Evolutionary conservation across 2,888 invertebrate genomes (phyloP).

Genomic region (Drosophila kanekoi): DNA sequence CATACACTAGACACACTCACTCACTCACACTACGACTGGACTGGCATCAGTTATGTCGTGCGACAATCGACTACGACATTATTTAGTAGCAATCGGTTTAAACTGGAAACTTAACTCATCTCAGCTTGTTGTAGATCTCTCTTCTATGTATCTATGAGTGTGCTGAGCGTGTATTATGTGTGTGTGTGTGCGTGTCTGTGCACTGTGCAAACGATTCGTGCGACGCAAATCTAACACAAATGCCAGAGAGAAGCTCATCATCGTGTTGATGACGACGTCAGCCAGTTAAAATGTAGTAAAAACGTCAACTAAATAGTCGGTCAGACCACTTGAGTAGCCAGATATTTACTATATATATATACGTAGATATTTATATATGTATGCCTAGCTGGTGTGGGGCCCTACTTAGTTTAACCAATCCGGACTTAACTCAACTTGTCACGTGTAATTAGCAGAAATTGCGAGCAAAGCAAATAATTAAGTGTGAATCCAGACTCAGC

Average conservation of each 20-base stretch:
- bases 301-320: conserved; percentile 55
- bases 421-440: conserved; percentile 42
- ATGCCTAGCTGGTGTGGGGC: conserved; percentile 4
- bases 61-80: conserved; percentile 42
- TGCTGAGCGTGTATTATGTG: conserved; percentile 29
- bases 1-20: conserved; percentile 7
- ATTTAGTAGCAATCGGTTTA: conserved; percentile 71
- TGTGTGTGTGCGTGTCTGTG: conserved; percentile 46
- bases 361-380: not conserved
- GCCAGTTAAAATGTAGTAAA: conserved; percentile 37
- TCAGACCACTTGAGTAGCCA: conserved; percentile 44
- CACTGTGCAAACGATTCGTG: conserved; percentile 62
- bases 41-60: conserved; percentile 31
- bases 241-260: conserved; percentile 38
- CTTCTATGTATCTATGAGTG: not conserved
- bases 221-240: conserved; percentile 74
- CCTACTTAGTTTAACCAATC: conserved; percentile 27
- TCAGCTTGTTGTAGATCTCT: conserved; percentile 28
- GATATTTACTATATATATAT: conserved; percentile 15
- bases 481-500: conserved; percentile 25
- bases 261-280: conserved; percentile 40
- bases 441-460: conserved; percentile 62
- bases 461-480: conserved; percentile 17
- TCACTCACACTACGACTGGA: conserved; percentile 7
- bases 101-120: conserved; percentile 64